Conservation (phyloP, 1,140 invertebrate species). For the Tetraneura akinire region DNA sequence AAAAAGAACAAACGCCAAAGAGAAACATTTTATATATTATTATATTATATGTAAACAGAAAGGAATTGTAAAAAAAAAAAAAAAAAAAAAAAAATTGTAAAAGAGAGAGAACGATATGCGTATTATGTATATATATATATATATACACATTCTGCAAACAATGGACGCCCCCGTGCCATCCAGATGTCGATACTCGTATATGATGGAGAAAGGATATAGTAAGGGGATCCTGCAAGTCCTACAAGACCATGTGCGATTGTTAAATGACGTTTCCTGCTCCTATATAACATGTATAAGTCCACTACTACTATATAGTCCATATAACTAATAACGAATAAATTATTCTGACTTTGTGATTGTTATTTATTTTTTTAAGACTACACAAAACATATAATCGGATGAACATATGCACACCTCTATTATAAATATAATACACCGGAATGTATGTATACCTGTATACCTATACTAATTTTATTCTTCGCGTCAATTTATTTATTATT, state of each 20-base stretch:
- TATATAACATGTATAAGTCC: too few species aligned
- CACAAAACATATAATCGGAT: background rate
- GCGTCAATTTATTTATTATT: background rate
- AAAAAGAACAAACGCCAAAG: conserved; percentile 3
- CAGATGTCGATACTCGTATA: conserved; percentile 43
- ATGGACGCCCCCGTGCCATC: conserved; percentile 49
- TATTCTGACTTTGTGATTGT: conserved; percentile 13
- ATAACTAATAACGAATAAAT: conserved; percentile 31
- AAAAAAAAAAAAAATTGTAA: background rate
- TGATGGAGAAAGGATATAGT: background rate
- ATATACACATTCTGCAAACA: conserved; percentile 41
- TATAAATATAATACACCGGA: too few species aligned
- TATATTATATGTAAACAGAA: background rate
- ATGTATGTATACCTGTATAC: too few species aligned
- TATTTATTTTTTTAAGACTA: conserved; percentile 8
- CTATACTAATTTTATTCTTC: background rate
- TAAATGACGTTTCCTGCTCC: conserved; percentile 49
- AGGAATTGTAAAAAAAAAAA: background rate
- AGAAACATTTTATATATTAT: background rate
- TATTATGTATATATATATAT: conserved; percentile 13
- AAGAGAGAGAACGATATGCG: background rate
- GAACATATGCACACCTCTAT: background rate
- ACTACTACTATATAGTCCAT: background rate
- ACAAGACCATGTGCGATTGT: conserved; percentile 26
- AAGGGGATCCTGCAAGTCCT: conserved; percentile 9